Conservation (phyloP, 2,888 invertebrate genomes). For the Drosophila yooni region DNA sequence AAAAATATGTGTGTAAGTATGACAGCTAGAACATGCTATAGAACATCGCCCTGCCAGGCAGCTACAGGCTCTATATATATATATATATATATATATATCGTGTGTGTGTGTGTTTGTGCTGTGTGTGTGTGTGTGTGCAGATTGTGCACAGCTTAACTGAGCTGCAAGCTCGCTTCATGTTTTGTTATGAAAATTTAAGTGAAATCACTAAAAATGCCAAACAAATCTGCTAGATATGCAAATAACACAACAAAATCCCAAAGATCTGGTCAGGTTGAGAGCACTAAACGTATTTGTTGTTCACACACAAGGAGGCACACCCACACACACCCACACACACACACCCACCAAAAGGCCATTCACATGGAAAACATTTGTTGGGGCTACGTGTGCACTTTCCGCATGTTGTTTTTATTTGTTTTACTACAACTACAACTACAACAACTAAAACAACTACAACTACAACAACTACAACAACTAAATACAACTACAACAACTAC, state of each 20-base stretch:
- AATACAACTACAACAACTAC: background rate
- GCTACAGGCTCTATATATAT: background rate
- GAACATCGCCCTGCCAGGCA: slow-evolving; percentile 11
- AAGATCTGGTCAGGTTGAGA: background rate
- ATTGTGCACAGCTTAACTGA: slow-evolving; percentile 42
- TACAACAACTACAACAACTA: background rate
- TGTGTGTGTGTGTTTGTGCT: background rate
- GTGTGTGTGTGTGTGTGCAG: slow-evolving; percentile 4
- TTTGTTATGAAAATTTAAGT: slow-evolving; percentile 82
- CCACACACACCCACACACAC: background rate
- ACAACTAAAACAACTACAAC: background rate
- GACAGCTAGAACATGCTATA: slow-evolving; percentile 65
- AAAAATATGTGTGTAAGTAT: slow-evolving; percentile 62
- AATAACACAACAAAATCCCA: slow-evolving; percentile 32
- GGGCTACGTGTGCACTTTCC: slow-evolving; percentile 19
- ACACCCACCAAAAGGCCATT: slow-evolving; percentile 10
- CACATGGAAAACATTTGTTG: slow-evolving; percentile 47
- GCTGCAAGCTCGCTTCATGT: slow-evolving; percentile 73
- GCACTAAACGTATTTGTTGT: slow-evolving; percentile 13
- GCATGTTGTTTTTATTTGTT: slow-evolving; percentile 24
- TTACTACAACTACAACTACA: background rate
- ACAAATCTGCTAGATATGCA: slow-evolving; percentile 69
- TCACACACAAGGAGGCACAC: background rate
- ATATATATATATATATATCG: background rate
- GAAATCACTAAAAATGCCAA: slow-evolving; percentile 82